These are phyloP conservation scores for Fulmarus glacialis DNA, from an alignment of 2,113 vertebrate genomes.

Conservation along the genomic window DNA sequence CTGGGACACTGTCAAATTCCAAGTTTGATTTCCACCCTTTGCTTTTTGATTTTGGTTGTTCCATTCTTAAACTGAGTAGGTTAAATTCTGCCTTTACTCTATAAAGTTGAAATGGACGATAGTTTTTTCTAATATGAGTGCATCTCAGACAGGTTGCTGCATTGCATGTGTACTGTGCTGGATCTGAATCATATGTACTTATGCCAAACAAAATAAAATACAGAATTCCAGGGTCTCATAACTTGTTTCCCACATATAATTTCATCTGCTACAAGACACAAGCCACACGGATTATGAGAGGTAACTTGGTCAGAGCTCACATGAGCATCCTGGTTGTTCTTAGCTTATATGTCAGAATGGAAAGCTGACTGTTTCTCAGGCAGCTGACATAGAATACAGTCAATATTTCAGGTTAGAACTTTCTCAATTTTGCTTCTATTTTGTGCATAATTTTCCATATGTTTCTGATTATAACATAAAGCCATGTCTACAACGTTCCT, in stretches of 20 bases:
- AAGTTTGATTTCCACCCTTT: neutral
- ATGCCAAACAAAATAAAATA: neutral
- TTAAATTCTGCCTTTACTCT: neutral
- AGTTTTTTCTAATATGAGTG: neutral
- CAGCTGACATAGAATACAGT: neutral
- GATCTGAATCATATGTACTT: neutral
- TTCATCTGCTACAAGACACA: neutral
- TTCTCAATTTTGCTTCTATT: neutral
- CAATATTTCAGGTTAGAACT: neutral
- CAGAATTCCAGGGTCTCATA: neutral
- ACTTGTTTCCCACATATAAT: fast-evolving
- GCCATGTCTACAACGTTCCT: neutral
- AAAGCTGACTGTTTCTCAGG: neutral
- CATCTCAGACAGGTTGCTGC: neutral
- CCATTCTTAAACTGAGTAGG: neutral
- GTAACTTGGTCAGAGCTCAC: neutral
- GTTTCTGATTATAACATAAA: neutral
- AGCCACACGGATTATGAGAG: neutral
- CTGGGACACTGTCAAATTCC: neutral
- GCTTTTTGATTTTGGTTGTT: neutral
- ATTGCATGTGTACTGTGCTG: neutral
- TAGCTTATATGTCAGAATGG: neutral
- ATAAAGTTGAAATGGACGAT: neutral
- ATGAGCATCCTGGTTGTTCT: neutral
- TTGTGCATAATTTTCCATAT: neutral